phyloP scores from a whole-genome alignment of 2,797 vertebrate species.

The Liasis olivaceus region DNA sequence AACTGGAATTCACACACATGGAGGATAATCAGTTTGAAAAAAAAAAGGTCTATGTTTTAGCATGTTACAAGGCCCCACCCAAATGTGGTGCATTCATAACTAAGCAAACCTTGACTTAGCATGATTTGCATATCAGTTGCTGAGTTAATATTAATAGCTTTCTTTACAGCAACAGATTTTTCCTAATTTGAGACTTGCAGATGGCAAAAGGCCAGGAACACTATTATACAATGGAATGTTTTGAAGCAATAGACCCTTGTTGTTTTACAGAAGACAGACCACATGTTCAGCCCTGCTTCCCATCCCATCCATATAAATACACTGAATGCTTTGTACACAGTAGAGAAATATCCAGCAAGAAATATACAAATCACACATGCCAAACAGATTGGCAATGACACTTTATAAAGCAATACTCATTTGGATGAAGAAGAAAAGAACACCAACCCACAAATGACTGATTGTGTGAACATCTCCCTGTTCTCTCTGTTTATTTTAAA shows the following conservation, averaged over 20 bases:
- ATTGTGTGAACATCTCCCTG: background rate
- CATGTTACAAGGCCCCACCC: background rate
- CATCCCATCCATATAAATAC: background rate
- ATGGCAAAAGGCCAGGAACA: background rate
- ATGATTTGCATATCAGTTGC: background rate
- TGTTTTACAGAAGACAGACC: conserved; percentile 2
- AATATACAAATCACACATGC: background rate
- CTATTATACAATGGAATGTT: conserved; percentile 11
- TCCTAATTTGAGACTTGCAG: background rate
- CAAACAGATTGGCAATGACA: background rate
- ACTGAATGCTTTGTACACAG: conserved; percentile 6
- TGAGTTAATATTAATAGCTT: background rate
- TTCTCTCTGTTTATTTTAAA: background rate
- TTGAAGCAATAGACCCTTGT: conserved; percentile 3
- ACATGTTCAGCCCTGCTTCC: background rate
- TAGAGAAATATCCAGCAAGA: background rate
- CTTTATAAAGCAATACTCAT: background rate
- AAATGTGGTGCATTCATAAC: background rate
- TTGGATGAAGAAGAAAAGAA: background rate
- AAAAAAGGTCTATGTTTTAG: background rate
- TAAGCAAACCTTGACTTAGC: background rate
- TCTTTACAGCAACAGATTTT: background rate
- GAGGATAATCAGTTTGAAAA: background rate
- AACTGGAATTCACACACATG: background rate
- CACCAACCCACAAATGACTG: background rate